Conservation (phyloP, 35 echinoderm and acorn worm genomes). For the Patiria miniata region DNA sequence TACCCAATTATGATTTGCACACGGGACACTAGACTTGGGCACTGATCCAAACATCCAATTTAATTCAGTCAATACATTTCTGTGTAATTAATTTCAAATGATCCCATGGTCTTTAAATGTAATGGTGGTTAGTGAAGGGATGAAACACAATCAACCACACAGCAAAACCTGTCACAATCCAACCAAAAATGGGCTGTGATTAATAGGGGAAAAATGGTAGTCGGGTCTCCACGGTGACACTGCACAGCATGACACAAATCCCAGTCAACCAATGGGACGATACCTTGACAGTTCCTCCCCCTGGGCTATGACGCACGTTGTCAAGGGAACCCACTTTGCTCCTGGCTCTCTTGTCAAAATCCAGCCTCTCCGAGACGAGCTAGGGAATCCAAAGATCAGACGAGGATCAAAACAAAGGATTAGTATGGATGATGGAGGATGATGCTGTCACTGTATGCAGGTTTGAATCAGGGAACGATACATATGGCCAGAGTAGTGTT, state of each 20-base stretch:
- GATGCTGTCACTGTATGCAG: too few species aligned
- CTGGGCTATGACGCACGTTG: conserved; percentile 73
- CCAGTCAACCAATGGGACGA: not conserved
- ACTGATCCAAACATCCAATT: too few species aligned
- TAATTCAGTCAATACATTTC: too few species aligned
- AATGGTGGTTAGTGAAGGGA: too few species aligned
- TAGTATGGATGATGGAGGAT: too few species aligned
- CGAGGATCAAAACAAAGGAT: not conserved
- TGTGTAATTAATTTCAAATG: too few species aligned
- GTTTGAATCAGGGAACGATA: too few species aligned
- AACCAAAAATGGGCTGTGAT: not conserved
- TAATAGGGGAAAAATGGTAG: not conserved
- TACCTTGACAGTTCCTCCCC: conserved; percentile 97
- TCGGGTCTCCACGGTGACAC: not conserved
- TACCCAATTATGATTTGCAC: too few species aligned
- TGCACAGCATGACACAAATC: not conserved
- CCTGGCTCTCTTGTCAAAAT: conserved; percentile 70
- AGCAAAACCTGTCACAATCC: not conserved
- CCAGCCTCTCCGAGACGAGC: conserved; percentile 43
- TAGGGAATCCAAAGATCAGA: not conserved
- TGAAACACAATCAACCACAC: not conserved
- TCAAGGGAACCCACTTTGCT: conserved; percentile 94
- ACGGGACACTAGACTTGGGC: too few species aligned
- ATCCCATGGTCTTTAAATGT: too few species aligned
- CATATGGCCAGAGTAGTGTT: too few species aligned